phyloP scores from a whole-genome alignment of 2,888 invertebrate genomes.

The Chesias legatella region DNA sequence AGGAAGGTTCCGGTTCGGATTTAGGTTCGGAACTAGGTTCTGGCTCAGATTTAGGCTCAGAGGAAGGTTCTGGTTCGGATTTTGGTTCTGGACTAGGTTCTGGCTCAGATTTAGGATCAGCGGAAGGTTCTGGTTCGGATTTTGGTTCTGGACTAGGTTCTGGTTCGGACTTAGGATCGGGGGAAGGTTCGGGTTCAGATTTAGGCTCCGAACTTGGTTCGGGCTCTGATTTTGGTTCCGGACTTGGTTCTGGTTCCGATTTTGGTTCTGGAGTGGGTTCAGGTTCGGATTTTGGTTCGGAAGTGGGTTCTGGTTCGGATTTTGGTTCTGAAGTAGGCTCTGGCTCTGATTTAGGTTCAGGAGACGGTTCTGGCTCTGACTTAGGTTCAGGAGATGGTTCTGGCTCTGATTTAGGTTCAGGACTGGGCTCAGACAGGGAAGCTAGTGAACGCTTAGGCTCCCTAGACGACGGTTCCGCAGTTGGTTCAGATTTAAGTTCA shows the following conservation, averaged over 20 bases:
- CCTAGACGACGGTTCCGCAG: slow-evolving; percentile 3
- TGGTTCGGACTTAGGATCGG: slow-evolving; percentile 15
- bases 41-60: slow-evolving; percentile 45
- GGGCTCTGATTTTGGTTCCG: slow-evolving; percentile 7
- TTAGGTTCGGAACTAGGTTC: slow-evolving; percentile 42
- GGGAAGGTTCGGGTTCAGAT: slow-evolving; percentile 9
- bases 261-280: slow-evolving; percentile 10
- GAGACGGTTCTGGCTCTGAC: slow-evolving; percentile 31
- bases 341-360: slow-evolving; percentile 34
- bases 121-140: slow-evolving; percentile 48
- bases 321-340: slow-evolving; percentile 36
- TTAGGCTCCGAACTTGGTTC: slow-evolving; percentile 10
- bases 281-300: slow-evolving; percentile 10
- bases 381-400: slow-evolving; percentile 16
- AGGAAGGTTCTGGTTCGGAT: slow-evolving; percentile 43
- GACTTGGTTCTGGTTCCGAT: slow-evolving; percentile 6
- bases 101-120: slow-evolving; percentile 49
- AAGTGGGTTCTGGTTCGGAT: slow-evolving; percentile 22
- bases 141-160: slow-evolving; percentile 36
- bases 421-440: slow-evolving; percentile 7
- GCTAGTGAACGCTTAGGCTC: no score
- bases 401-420: slow-evolving; percentile 10
- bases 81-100: slow-evolving; percentile 36
- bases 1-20: slow-evolving; percentile 45
- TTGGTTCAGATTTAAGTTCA: slow-evolving; percentile 21